Conservation (phyloP, 2,888 invertebrate species). For the Thereva unica region DNA sequence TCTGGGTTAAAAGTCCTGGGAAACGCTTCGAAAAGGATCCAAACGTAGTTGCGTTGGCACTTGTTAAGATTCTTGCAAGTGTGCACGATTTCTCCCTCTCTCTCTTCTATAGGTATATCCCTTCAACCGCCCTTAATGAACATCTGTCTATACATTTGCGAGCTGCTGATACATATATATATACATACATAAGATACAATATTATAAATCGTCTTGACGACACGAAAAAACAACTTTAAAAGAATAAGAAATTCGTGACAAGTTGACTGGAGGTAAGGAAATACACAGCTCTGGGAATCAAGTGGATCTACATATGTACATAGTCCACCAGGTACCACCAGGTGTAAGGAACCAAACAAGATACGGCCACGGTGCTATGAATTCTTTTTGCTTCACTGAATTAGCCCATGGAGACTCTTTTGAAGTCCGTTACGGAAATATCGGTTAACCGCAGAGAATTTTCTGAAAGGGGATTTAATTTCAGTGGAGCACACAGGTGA, state of each 20-base stretch:
- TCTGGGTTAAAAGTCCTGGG: background rate
- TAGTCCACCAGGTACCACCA: background rate
- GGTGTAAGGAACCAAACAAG: constrained; percentile 8
- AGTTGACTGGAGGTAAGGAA: background rate
- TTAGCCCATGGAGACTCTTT: background rate
- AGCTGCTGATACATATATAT: too few relatives aligned
- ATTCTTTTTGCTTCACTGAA: constrained; percentile 12
- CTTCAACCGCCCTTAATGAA: too few relatives aligned
- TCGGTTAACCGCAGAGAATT: constrained; percentile 26
- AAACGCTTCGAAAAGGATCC: too few relatives aligned
- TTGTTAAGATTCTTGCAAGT: too few relatives aligned
- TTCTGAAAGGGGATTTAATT: background rate
- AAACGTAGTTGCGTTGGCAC: too few relatives aligned
- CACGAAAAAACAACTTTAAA: background rate
- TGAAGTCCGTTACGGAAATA: constrained; percentile 20
- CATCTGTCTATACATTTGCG: too few relatives aligned
- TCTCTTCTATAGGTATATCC: too few relatives aligned
- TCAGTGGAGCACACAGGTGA: background rate
- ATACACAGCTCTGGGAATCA: constrained; percentile 18
- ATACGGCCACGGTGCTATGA: background rate
- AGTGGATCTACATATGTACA: background rate
- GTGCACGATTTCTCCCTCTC: too few relatives aligned
- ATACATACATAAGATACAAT: too few relatives aligned
- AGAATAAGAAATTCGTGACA: background rate
- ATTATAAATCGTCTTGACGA: too few relatives aligned